A percentile compares a stretch with the other conserved stretches of the same genome.
Conservation (phyloP, 2,797 vertebrate species). For the Apogon hyalosoma region DNA sequence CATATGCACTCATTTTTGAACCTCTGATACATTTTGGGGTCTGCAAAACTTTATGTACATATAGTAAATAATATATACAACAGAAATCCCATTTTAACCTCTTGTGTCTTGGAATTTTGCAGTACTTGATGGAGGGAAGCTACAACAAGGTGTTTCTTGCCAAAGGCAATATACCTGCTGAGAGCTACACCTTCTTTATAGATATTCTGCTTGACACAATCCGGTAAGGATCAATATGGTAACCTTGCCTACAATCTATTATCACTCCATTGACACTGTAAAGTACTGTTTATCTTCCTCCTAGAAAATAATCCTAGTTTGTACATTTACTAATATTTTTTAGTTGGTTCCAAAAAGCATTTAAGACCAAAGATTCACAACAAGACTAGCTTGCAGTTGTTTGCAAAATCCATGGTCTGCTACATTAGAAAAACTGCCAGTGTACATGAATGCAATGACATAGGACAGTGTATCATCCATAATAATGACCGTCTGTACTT, state of each 20-base stretch:
- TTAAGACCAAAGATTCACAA: no score
- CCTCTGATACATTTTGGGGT: neutral
- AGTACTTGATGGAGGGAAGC: constrained; percentile 98
- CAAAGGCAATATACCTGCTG: constrained; percentile 95
- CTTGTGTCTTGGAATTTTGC: constrained; percentile 23
- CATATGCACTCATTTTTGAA: no score
- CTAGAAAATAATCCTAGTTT: neutral
- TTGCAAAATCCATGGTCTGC: no score
- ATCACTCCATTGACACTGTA: neutral
- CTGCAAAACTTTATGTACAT: neutral
- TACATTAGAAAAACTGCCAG: no score
- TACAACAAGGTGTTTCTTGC: constrained; percentile 99
- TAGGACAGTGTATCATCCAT: no score
- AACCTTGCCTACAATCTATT: neutral
- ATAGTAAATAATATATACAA: neutral
- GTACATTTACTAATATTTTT: neutral
- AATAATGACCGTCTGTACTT: no score
- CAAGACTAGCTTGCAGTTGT: no score
- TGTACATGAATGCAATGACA: no score
- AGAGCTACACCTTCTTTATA: constrained; percentile 97
- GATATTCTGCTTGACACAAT: constrained; percentile 97
- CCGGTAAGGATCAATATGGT: constrained; percentile 80
- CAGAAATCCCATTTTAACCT: neutral
- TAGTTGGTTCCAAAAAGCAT: neutral
- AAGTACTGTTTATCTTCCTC: neutral